phyloP scores from a whole-genome alignment of 2,113 vertebrate species.

The Rutilus rutilus region DNA sequence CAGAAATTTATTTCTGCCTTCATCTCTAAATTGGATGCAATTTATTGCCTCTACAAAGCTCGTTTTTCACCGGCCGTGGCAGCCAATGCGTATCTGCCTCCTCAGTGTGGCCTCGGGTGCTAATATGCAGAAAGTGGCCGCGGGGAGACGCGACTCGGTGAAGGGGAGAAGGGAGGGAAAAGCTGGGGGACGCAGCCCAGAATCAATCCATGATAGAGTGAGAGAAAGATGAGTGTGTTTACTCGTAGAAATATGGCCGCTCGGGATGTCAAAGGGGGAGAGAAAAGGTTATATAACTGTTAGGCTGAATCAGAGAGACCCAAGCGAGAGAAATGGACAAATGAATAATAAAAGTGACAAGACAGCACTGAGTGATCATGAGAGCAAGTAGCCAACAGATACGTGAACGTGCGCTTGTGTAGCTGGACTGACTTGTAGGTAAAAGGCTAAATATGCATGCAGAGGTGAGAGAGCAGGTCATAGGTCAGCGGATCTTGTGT shows the following conservation, averaged over 20 bases:
- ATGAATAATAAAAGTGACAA: slow-evolving; percentile 3
- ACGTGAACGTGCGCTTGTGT: background rate
- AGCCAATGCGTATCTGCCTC: slow-evolving; percentile 80
- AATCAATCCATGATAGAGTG: slow-evolving; percentile 64
- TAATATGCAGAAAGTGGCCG: slow-evolving; percentile 81
- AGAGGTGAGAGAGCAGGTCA: slow-evolving; percentile 56
- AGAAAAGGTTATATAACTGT: slow-evolving; percentile 28
- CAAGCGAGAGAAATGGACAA: background rate
- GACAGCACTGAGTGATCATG: slow-evolving; percentile 20
- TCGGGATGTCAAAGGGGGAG: slow-evolving; percentile 10
- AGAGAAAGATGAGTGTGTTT: slow-evolving; percentile 61
- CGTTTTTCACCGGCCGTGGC: slow-evolving; percentile 83
- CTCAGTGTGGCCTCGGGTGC: slow-evolving; percentile 77
- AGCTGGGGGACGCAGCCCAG: slow-evolving; percentile 71
- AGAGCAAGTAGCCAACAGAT: slow-evolving; percentile 53
- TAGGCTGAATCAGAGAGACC: slow-evolving; percentile 20
- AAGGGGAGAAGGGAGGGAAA: slow-evolving; percentile 66
- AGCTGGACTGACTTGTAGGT: slow-evolving; percentile 13
- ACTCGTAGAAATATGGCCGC: slow-evolving; percentile 24
- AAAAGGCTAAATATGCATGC: slow-evolving; percentile 55
- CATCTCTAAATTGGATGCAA: slow-evolving; percentile 87
- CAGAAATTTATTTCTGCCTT: slow-evolving; percentile 85
- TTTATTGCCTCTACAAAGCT: slow-evolving; percentile 84
- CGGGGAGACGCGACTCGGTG: slow-evolving; percentile 71
- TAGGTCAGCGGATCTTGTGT: slow-evolving; percentile 55